phyloP scores from a whole-genome alignment of 1,140 invertebrate genomes.

The Metaphire vulgaris region DNA sequence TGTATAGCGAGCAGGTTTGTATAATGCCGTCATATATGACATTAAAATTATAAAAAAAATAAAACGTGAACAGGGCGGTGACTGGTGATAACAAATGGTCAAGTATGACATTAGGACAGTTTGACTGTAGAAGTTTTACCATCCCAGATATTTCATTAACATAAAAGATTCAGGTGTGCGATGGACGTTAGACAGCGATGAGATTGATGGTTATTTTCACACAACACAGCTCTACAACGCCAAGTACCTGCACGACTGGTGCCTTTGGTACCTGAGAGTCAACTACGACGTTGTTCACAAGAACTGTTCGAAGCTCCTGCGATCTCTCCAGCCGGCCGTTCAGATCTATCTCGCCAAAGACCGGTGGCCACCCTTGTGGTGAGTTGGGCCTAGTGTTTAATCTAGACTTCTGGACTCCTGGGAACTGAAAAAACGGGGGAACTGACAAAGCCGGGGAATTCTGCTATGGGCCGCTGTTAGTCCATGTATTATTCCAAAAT shows the following conservation, averaged over 20 bases:
- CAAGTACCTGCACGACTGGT: background rate
- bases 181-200: background rate
- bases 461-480: too few species aligned
- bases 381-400: too few species aligned
- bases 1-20: too few species aligned
- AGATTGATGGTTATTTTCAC: too few species aligned
- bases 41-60: too few species aligned
- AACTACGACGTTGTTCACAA: background rate
- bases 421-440: too few species aligned
- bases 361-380: background rate
- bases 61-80: background rate
- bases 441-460: too few species aligned
- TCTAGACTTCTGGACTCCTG: too few species aligned
- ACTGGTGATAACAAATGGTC: background rate
- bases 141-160: background rate
- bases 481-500: too few species aligned
- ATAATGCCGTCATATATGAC: too few species aligned
- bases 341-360: background rate
- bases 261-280: background rate
- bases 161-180: background rate
- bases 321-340: background rate
- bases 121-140: background rate
- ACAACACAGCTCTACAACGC: background rate
- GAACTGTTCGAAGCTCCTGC: background rate
- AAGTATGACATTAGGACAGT: background rate